phyloP scores from a whole-genome alignment of 2,888 invertebrate species.

The Nephrocerus scutellatus region DNA sequence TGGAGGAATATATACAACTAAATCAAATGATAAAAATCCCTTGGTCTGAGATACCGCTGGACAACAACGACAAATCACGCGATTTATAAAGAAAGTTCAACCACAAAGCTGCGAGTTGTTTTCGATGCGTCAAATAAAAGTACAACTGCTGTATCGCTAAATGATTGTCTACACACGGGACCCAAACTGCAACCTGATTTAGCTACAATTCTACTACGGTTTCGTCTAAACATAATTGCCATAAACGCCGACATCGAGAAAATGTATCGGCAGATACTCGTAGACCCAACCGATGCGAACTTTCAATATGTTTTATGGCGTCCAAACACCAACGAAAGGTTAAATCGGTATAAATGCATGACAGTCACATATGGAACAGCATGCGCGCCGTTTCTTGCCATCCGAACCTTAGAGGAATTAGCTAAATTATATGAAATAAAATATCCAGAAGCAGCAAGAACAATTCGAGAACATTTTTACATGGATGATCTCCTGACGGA shows the following conservation, averaged over 20 bases:
- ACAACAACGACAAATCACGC: too few species aligned
- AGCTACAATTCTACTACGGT: constrained; percentile 12
- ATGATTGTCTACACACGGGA: constrained; percentile 19
- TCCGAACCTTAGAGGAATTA: constrained; percentile 16
- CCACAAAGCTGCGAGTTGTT: constrained; percentile 18
- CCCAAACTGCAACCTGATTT: constrained; percentile 19
- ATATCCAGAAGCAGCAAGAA: constrained; percentile 14
- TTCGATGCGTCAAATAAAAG: constrained; percentile 15
- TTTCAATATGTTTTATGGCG: constrained; percentile 18
- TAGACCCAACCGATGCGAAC: constrained; percentile 14
- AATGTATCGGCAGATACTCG: constrained; percentile 18
- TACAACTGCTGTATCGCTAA: constrained; percentile 10
- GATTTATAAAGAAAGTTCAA: constrained; percentile 18
- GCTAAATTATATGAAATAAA: constrained; percentile 11
- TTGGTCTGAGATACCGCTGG: too few species aligned
- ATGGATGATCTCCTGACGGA: constrained; percentile 19
- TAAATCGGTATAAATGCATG: constrained; percentile 14
- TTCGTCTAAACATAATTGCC: constrained; percentile 16
- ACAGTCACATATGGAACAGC: constrained; percentile 17
- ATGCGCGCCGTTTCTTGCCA: constrained; percentile 16
- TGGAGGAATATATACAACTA: too few species aligned
- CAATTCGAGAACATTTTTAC: constrained; percentile 15
- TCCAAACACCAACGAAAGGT: too few species aligned
- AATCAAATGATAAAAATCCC: too few species aligned
- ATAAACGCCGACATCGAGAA: constrained; percentile 22